These are phyloP conservation scores for Poecilia gillii DNA, from an alignment of 2,797 vertebrate genomes.

Conservation along the genomic window DNA sequence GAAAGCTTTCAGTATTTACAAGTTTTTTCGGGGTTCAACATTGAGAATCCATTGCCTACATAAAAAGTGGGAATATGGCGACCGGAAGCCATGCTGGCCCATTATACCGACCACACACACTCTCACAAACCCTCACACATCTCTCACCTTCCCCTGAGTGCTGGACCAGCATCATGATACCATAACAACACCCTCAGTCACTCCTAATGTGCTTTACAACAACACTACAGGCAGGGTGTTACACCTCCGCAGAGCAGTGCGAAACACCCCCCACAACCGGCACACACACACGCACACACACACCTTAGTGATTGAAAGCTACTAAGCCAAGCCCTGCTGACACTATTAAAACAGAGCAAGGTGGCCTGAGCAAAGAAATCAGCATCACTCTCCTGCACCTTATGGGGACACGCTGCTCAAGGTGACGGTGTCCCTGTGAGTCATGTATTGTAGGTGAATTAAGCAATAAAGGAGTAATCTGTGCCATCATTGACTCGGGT, in stretches of 20 bases:
- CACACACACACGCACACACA: conserved; percentile 25
- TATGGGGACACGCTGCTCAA: conserved; percentile 55
- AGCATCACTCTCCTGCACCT: conserved; percentile 56
- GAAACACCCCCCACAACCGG: conserved; percentile 48
- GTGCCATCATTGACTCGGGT: conserved; percentile 64
- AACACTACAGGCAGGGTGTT: conserved; percentile 76
- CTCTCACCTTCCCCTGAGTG: conserved; percentile 72
- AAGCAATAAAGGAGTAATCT: conserved; percentile 73
- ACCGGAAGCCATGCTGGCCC: conserved; percentile 33
- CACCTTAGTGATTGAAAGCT: conserved; percentile 68
- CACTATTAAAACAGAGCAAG: conserved; percentile 71
- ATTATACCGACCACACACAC: conserved; percentile 36
- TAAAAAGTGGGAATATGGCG: conserved; percentile 1
- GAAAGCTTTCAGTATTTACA: not conserved
- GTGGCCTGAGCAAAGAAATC: conserved; percentile 63
- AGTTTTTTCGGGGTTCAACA: too few relatives aligned
- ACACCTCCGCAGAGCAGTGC: conserved; percentile 71
- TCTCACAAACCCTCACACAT: conserved; percentile 28
- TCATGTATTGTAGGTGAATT: conserved; percentile 65
- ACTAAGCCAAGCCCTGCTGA: conserved; percentile 68
- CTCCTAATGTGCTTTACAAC: conserved; percentile 76
- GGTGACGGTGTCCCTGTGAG: conserved; percentile 62
- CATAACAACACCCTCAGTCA: conserved; percentile 73
- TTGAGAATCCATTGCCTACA: not conserved
- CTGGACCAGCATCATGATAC: conserved; percentile 70